phyloP scores from a whole-genome alignment of 2,113 vertebrate species.

The Pelodiscus sinensis region DNA sequence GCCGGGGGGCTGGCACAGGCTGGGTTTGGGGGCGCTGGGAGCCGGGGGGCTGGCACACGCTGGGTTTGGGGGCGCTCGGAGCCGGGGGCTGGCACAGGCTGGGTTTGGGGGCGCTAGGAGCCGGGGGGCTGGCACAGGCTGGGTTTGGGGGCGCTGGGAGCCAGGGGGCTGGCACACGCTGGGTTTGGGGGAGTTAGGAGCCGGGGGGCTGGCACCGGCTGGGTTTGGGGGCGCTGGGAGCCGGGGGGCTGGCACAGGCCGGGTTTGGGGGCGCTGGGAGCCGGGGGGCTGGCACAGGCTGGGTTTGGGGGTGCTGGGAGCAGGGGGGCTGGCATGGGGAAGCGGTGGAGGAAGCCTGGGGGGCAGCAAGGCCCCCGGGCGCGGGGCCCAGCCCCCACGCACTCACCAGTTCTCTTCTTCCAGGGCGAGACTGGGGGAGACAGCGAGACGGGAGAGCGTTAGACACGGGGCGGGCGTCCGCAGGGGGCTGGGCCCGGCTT shows the following conservation, averaged over 20 bases:
- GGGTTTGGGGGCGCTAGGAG: no score
- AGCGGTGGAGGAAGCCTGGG: not conserved
- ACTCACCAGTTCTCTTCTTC: slow-evolving; percentile 94
- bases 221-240: no score
- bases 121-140: no score
- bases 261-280: no score
- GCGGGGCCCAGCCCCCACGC: slow-evolving; percentile 38
- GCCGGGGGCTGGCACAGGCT: not conserved
- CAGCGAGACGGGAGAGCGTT: not conserved
- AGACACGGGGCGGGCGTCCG: not conserved
- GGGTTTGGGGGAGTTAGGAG: no score
- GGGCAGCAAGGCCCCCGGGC: not conserved
- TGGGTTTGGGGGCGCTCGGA: no score
- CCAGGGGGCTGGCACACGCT: no score
- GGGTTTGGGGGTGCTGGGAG: no score
- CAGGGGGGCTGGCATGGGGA: not conserved
- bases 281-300: no score
- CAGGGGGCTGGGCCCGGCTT: no score
- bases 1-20: not conserved
- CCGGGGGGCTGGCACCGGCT: not conserved
- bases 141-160: not conserved
- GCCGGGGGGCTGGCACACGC: no score
- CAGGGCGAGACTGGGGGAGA: slow-evolving; percentile 83
- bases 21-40: not conserved
- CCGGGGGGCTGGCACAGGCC: no score